phyloP scores from a whole-genome alignment of 2,888 invertebrate species.

The Caenorhabditis becei region DNA sequence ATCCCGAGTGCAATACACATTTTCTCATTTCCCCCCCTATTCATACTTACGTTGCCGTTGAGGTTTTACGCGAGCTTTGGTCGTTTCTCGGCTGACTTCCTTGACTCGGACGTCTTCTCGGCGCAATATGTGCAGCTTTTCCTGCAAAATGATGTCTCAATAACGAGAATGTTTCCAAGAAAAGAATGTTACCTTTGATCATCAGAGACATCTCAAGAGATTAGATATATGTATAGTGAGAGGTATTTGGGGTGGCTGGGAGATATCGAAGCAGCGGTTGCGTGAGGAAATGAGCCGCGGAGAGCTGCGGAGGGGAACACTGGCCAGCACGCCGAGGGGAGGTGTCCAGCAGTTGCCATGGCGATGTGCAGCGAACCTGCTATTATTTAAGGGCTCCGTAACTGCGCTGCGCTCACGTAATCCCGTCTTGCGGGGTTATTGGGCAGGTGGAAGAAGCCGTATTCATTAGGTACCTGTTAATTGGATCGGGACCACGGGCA shows the following conservation, averaged over 20 bases:
- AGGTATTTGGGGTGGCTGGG: not conserved
- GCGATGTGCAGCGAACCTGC: conserved; percentile 25
- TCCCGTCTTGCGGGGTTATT: conserved; percentile 2
- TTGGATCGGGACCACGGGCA: no score
- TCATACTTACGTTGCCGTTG: conserved; percentile 33
- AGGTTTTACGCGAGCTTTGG: conserved; percentile 33
- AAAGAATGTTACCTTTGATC: conserved; percentile 29
- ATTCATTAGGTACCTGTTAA: no score
- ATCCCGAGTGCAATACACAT: not conserved
- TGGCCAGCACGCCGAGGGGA: conserved; percentile 27
- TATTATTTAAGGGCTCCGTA: conserved; percentile 33
- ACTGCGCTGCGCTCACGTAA: not conserved
- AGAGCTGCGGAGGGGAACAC: conserved; percentile 31
- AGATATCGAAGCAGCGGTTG: conserved; percentile 7
- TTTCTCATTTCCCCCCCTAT: conserved; percentile 8
- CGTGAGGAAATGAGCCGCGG: conserved; percentile 45
- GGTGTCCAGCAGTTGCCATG: conserved; percentile 30
- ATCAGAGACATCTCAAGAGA: conserved; percentile 25
- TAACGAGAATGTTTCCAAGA: not conserved
- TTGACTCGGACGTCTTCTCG: conserved; percentile 34
- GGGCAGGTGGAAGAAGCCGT: no score
- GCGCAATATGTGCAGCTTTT: conserved; percentile 48
- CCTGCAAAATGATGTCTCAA: conserved; percentile 33
- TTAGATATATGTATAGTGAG: conserved; percentile 8
- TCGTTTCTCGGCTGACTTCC: conserved; percentile 17